Percentiles rank a stretch among this genome's conserved stretches.
Conservation (phyloP, 2,888 invertebrate species). For the Lottia gigantea region DNA sequence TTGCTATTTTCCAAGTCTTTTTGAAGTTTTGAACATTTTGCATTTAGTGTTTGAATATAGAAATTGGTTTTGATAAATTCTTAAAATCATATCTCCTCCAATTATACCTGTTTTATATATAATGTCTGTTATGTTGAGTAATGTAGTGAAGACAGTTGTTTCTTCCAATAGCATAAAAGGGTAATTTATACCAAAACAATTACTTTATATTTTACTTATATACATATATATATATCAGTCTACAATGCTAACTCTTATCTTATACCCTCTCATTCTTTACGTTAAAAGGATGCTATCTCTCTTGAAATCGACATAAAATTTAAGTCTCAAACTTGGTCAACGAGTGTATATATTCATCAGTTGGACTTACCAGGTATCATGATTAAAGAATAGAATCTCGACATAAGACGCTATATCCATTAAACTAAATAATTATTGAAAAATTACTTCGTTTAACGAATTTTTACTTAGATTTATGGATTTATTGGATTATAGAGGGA, state of each 20-base stretch:
- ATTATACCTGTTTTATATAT: slow-evolving; percentile 15
- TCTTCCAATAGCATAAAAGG: slow-evolving; percentile 1
- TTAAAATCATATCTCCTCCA: slow-evolving; percentile 8
- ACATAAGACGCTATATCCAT: too few relatives aligned
- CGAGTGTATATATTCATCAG: too few relatives aligned
- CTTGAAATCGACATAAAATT: too few relatives aligned
- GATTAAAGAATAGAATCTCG: too few relatives aligned
- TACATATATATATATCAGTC: slow-evolving; percentile 16
- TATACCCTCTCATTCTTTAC: neutral
- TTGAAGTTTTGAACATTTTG: slow-evolving; percentile 32
- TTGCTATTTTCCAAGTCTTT: slow-evolving; percentile 9
- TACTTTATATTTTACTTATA: slow-evolving; percentile 13
- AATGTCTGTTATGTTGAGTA: slow-evolving; percentile 11
- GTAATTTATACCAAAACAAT: slow-evolving; percentile 10
- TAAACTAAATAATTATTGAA: too few relatives aligned
- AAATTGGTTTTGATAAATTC: slow-evolving; percentile 15
- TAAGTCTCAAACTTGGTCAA: too few relatives aligned
- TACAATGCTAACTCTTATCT: slow-evolving; percentile 12
- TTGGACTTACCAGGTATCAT: too few relatives aligned
- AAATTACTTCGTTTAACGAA: too few relatives aligned
- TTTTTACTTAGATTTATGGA: too few relatives aligned
- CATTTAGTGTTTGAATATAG: slow-evolving; percentile 23
- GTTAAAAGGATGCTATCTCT: too few relatives aligned
- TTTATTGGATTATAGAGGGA: too few relatives aligned
- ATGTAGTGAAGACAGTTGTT: slow-evolving; percentile 8